Base-by-base conservation (phyloP, 2,113 vertebrate genomes). In the Grammomys surdaster region DNA sequence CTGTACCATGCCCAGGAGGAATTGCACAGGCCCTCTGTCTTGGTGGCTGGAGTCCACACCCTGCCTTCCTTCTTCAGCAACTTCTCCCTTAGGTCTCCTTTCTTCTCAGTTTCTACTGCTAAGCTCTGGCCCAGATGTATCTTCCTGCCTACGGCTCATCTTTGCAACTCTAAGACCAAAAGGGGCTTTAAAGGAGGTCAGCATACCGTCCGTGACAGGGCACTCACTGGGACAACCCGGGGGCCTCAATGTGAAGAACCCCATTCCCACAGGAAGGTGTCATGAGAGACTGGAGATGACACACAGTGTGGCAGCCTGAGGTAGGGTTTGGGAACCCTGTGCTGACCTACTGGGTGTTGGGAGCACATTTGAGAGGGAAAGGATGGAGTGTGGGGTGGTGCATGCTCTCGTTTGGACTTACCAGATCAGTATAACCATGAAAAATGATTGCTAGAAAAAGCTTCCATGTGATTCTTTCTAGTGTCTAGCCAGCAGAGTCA, bases 381-480 rank as follows among this genome's bases (percentile, higher is more conserved):
- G 22, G 81, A 60, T 95, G 89, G 60, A 69, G 16, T 65, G 75
- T 70, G 75, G 75, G 88, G 2, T 82, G 89, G 82, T 91, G 72
- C 33, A 75, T 81, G 51, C 46, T 96, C 95, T 91, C 54, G 10
- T 77, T 96, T 22, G 56, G 72, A 90, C 26, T 92, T 81, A 65
- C 56, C 80, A 76, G 56, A 88, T 90, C 56, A 94, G 43, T 85
- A 86, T 86, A 92, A 72, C 77, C 91, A 95, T 46, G 93, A 96
- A 96, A 96, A 96, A 86, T 31, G 3, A 75, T 87, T 63, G 33
- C 87, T 82, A 26, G 17, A 63, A 36, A 67, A 73, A 36, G 28
- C 46, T 69, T 63, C 56, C 80, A 4, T 63, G n/a, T 19, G 86
- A 26, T 72, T 85, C 31, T 81, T 14, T 94, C 14, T 72, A 65